These are phyloP conservation scores for Eucera pruinosa DNA, from an alignment of 2,888 invertebrate genomes.

Conservation along the genomic window DNA sequence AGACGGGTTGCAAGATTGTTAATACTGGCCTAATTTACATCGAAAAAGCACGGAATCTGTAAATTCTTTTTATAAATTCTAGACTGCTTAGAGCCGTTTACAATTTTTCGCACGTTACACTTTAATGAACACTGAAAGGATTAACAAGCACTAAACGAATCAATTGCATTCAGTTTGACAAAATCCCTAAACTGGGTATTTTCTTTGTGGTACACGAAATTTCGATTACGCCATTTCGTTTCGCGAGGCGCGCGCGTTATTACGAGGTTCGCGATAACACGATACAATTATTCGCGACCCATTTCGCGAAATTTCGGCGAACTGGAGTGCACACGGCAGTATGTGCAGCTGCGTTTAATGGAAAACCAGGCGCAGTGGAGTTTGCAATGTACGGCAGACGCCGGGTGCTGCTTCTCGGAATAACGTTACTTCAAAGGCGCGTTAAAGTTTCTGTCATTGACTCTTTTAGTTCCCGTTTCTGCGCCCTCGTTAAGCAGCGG, in stretches of 20 bases:
- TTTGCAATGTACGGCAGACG: too few species aligned
- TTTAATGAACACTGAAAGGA: too few species aligned
- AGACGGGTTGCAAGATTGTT: too few species aligned
- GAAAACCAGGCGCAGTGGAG: constrained; percentile 41
- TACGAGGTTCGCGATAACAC: constrained; percentile 49
- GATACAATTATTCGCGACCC: constrained; percentile 54
- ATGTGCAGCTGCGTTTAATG: constrained; percentile 51
- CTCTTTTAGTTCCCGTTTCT: constrained; percentile 40
- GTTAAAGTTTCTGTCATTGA: constrained; percentile 56
- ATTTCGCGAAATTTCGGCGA: constrained; percentile 48
- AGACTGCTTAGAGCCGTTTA: too few species aligned
- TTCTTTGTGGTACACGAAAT: constrained; percentile 53
- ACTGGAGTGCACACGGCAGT: neutral
- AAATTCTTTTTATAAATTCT: too few species aligned
- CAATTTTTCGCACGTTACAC: too few species aligned
- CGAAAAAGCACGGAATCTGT: too few species aligned
- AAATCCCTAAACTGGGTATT: neutral
- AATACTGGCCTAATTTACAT: too few species aligned
- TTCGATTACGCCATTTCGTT: constrained; percentile 37
- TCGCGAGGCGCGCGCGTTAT: constrained; percentile 26
- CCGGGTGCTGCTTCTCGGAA: too few species aligned
- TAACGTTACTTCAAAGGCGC: constrained; percentile 51
- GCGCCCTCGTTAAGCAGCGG: constrained; percentile 18
- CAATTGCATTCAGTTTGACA: too few species aligned
- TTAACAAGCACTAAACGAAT: constrained; percentile 11